These are phyloP conservation scores for Silurus lanzhouensis DNA, from an alignment of 2,797 vertebrate species.

Conservation along the genomic window DNA sequence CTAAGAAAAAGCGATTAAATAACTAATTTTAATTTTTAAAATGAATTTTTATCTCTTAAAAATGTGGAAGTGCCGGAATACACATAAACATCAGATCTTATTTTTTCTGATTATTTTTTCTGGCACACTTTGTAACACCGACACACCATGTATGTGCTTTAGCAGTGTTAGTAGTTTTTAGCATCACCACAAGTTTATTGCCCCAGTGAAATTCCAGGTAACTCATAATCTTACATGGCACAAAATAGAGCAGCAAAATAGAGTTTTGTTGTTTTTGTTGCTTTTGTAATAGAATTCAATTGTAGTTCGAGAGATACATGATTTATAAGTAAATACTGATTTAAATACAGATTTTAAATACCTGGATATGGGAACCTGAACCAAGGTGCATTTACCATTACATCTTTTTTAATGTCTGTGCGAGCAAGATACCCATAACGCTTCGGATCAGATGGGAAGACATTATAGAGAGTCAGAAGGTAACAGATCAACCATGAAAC, in stretches of 20 bases:
- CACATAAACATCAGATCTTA: background rate
- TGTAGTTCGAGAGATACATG: background rate
- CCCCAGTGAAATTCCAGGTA: background rate
- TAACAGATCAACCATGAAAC: slow-evolving; percentile 91
- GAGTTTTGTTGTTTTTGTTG: background rate
- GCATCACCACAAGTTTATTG: background rate
- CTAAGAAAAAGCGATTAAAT: no score
- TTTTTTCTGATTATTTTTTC: background rate
- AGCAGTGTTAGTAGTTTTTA: background rate
- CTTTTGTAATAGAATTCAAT: background rate
- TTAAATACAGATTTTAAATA: slow-evolving; percentile 57
- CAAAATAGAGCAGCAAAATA: background rate
- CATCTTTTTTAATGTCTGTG: slow-evolving; percentile 83
- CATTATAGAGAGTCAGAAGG: slow-evolving; percentile 78
- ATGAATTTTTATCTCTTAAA: background rate
- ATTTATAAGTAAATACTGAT: background rate
- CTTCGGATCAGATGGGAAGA: slow-evolving; percentile 75
- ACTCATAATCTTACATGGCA: background rate
- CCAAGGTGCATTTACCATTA: slow-evolving; percentile 86
- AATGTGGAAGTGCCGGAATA: background rate
- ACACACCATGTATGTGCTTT: background rate
- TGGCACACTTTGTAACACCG: background rate
- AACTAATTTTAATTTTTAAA: background rate
- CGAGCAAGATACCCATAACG: slow-evolving; percentile 86
- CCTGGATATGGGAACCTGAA: slow-evolving; percentile 93